Evolutionary conservation across 2,888 invertebrate species (phyloP).

Genomic region (Acrobasis consociella): DNA sequence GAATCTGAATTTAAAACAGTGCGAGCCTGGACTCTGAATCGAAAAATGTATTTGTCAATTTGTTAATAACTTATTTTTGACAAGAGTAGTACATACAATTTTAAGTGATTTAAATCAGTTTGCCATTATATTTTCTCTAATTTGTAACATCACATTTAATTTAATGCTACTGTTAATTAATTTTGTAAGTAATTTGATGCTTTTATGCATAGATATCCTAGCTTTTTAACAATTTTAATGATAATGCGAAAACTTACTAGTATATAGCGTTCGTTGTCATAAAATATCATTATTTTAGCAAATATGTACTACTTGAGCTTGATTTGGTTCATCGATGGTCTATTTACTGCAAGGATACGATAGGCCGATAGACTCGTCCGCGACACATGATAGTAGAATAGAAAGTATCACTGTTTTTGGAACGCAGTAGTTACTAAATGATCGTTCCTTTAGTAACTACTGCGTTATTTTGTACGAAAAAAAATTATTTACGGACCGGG

Average conservation of each 20-base stretch:
- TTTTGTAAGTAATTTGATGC: slow-evolving; percentile 28
- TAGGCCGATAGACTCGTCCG: too few relatives aligned
- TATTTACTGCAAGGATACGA: too few relatives aligned
- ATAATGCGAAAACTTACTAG: slow-evolving; percentile 4
- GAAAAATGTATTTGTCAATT: slow-evolving; percentile 26
- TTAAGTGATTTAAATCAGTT: slow-evolving; percentile 41
- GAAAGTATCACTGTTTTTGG: too few relatives aligned
- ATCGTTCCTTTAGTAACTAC: too few relatives aligned
- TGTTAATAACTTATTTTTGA: slow-evolving; percentile 36
- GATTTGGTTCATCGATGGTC: background rate
- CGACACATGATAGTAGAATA: too few relatives aligned
- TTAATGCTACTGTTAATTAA: slow-evolving; percentile 49
- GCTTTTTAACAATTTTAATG: slow-evolving; percentile 4
- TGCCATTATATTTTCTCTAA: slow-evolving; percentile 57
- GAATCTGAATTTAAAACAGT: too few relatives aligned
- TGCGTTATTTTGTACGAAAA: too few relatives aligned
- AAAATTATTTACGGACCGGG: too few relatives aligned
- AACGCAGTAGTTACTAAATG: too few relatives aligned
- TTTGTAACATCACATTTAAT: slow-evolving; percentile 56
- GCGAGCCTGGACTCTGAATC: too few relatives aligned
- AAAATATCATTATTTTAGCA: background rate
- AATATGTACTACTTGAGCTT: background rate
- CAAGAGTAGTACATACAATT: slow-evolving; percentile 47
- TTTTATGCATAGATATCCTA: background rate
- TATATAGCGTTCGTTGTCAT: background rate